phyloP scores from a whole-genome alignment of 2,113 vertebrate species.

The Prinia subflava region DNA sequence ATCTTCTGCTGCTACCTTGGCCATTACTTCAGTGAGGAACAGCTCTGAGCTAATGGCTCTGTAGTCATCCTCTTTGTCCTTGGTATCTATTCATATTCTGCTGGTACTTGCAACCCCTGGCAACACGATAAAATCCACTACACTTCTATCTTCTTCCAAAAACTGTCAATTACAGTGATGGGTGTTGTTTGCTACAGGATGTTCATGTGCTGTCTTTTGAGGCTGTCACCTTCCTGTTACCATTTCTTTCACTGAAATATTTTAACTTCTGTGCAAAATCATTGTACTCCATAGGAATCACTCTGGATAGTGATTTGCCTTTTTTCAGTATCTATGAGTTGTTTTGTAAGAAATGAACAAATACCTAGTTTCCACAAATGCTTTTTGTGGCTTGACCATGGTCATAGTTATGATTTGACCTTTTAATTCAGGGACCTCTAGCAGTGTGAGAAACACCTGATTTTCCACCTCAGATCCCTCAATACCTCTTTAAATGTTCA shows the following conservation, averaged over 20 bases:
- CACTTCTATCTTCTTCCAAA: neutral
- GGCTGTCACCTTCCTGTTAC: neutral
- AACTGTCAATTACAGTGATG: neutral
- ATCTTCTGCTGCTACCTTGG: neutral
- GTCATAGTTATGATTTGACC: neutral
- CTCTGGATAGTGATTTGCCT: neutral
- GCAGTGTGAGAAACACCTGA: neutral
- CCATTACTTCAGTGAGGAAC: slow-evolving; percentile 12
- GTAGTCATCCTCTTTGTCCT: slow-evolving; percentile 51
- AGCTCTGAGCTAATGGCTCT: slow-evolving; percentile 16
- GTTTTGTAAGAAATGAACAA: neutral
- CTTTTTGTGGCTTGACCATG: neutral
- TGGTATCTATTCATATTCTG: slow-evolving; percentile 24
- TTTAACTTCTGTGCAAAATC: neutral
- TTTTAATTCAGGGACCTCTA: neutral
- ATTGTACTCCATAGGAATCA: neutral
- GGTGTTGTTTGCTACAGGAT: neutral
- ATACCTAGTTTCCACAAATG: neutral
- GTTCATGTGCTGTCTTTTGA: neutral
- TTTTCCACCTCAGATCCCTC: neutral
- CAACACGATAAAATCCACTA: slow-evolving; percentile 15
- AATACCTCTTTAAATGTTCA: neutral
- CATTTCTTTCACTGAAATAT: neutral
- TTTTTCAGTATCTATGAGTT: neutral
- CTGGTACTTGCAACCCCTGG: neutral